Evolutionary conservation across 2,113 vertebrate genomes (phyloP), one percentile per base, ranked within the genome.

Genomic region (Triplophysa dalaica): DNA sequence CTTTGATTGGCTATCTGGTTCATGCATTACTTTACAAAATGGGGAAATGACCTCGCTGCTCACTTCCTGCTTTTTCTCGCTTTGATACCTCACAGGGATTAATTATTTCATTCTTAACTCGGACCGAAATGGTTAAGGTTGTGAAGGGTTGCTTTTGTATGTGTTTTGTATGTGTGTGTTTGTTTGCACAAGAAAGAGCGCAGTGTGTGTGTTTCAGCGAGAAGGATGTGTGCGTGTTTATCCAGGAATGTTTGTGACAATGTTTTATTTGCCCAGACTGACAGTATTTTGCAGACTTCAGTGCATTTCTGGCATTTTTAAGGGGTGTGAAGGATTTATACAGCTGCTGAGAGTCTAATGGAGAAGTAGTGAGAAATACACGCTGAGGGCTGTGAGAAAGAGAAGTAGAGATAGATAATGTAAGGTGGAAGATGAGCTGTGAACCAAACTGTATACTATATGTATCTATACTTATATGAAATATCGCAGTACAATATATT

Each of bases 211-310:
- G 79, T 87, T 86, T 89, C 87, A 90, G 83, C 85, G 86, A 68
- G 82, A 16, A 43, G 38, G 75, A 41, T 17, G 58, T 48, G 68
- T 70, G 69, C n/a, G 85, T 77, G 85, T 70, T 84, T 79, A 85
- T 16, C 24, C 76, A 83, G 84, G 87, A 82, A 82, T 74, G 61
- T 80, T 82, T 67, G 86, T 86, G 80, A 88, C 88, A 88, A 89
- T 78, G 89, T 90, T 90, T 75, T 90, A 89, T 92, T 92, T 92
- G 89, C 90, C 88, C 87, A 83, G 84, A 88, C 87, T 83, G 85
- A 86, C 82, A 19, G 45, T 68, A 50, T 85, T 81, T 62, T 75
- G 65, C 75, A 58, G 77, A 77, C 77, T 78, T 50, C 38, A 56
- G 70, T 84, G 86, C 89, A 90, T 92, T 89, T 88, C 84, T 90